These are phyloP conservation scores for Diloba caeruleocephala DNA, from an alignment of 2,888 invertebrate genomes.

Conservation along the genomic window DNA sequence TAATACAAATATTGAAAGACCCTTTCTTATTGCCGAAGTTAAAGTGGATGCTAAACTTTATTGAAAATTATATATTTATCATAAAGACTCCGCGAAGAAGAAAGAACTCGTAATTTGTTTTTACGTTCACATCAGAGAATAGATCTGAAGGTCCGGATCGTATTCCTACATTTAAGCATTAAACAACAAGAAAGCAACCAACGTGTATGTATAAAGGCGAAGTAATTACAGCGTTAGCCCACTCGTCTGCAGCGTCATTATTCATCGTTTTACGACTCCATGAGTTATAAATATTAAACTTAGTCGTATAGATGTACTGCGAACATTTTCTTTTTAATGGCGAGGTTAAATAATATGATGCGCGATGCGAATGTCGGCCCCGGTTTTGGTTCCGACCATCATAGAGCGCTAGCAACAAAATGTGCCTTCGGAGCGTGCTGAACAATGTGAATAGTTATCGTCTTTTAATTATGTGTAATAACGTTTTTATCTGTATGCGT, in stretches of 20 bases:
- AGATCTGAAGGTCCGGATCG: constrained; percentile 74
- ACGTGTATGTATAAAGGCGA: constrained; percentile 82
- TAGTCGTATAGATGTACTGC: constrained; percentile 88
- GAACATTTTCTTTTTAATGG: constrained; percentile 89
- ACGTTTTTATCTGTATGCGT: constrained; percentile 75
- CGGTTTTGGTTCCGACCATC: constrained; percentile 74
- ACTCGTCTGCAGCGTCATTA: constrained; percentile 87
- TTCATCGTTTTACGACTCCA: constrained; percentile 88
- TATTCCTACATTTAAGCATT: constrained; percentile 80
- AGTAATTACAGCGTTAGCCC: constrained; percentile 88
- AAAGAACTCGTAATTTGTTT: constrained; percentile 73
- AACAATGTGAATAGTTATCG: constrained; percentile 75
- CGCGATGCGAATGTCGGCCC: constrained; percentile 79
- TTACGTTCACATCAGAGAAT: constrained; percentile 72
- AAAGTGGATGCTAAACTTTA: constrained; percentile 46
- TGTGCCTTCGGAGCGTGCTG: constrained; percentile 71
- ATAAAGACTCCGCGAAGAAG: constrained; percentile 62
- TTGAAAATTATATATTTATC: constrained; percentile 57
- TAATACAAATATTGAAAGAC: constrained; percentile 44
- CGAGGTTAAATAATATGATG: constrained; percentile 84
- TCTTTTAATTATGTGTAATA: constrained; percentile 84
- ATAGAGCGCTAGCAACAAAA: constrained; percentile 71
- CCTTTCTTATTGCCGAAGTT: constrained; percentile 40
- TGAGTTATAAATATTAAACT: constrained; percentile 89
- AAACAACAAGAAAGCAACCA: constrained; percentile 84